These are phyloP conservation scores for Mustela lutreola DNA, from an alignment of 2,113 vertebrate species.

Conservation along the genomic window DNA sequence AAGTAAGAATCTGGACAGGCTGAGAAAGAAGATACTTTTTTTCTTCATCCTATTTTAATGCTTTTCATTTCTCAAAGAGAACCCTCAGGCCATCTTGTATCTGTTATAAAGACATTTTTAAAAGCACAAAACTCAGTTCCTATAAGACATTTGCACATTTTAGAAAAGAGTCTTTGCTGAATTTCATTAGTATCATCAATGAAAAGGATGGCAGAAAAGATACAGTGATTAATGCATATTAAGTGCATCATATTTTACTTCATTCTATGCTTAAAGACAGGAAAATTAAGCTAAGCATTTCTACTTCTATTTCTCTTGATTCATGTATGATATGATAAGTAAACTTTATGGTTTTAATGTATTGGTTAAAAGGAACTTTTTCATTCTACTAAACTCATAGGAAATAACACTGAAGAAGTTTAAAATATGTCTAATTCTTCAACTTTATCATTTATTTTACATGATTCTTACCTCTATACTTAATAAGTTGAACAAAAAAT, in stretches of 20 bases:
- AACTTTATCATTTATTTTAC: neutral
- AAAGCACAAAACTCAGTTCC: slow-evolving; percentile 47
- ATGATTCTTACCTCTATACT: neutral
- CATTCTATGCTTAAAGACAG: neutral
- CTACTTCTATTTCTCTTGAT: slow-evolving; percentile 32
- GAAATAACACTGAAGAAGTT: slow-evolving; percentile 10
- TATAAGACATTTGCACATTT: slow-evolving; percentile 62
- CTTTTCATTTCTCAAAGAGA: slow-evolving; percentile 76
- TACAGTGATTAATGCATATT: slow-evolving; percentile 58
- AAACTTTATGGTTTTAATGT: neutral
- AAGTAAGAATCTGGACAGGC: slow-evolving; percentile 40
- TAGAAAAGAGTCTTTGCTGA: slow-evolving; percentile 41
- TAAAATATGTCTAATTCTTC: neutral
- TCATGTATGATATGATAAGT: neutral
- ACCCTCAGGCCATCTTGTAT: slow-evolving; percentile 76
- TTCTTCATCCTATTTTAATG: slow-evolving; percentile 72
- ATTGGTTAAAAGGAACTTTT: neutral
- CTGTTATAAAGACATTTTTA: slow-evolving; percentile 62
- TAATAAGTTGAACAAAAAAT: neutral
- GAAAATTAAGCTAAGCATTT: neutral
- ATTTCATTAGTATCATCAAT: slow-evolving; percentile 55
- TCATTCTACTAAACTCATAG: neutral
- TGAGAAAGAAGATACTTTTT: slow-evolving; percentile 56
- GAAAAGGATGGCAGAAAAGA: slow-evolving; percentile 38
- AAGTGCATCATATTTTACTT: slow-evolving; percentile 46